These are phyloP conservation scores for Gymnocypris eckloni DNA, from an alignment of 2,797 vertebrate genomes.

Conservation along the genomic window DNA sequence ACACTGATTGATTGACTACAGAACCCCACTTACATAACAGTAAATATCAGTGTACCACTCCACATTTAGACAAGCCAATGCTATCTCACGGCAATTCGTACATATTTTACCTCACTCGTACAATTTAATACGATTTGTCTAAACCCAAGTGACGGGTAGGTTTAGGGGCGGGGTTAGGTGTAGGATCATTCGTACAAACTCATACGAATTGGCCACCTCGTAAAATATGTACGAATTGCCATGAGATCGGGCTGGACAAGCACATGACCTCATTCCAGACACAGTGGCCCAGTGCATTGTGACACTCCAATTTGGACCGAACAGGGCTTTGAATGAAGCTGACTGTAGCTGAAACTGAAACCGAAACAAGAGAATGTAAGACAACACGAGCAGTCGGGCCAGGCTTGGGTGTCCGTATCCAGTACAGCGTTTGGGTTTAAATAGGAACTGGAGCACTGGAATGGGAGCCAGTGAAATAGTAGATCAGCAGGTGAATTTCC, in stretches of 20 bases:
- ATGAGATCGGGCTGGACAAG: background rate
- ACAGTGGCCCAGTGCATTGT: conserved; percentile 44
- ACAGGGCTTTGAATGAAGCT: conserved; percentile 49
- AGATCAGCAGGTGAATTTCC: conserved; percentile 56
- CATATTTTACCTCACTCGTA: too few species aligned
- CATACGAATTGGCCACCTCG: too few species aligned
- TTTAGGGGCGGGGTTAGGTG: too few species aligned
- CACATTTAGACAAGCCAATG: conserved; percentile 4
- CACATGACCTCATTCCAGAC: conserved; percentile 45
- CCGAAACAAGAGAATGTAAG: conserved; percentile 66
- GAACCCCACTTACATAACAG: background rate
- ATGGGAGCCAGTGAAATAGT: conserved; percentile 57
- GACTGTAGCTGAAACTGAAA: conserved; percentile 58
- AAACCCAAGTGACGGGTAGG: too few species aligned
- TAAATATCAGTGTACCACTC: background rate
- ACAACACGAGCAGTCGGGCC: conserved; percentile 51
- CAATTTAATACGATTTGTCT: too few species aligned
- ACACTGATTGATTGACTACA: background rate
- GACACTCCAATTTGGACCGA: conserved; percentile 51
- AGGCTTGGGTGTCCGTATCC: conserved; percentile 53
- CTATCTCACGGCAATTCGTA: too few species aligned
- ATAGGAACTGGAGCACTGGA: conserved; percentile 59
- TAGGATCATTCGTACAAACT: too few species aligned
- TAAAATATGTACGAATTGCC: too few species aligned
- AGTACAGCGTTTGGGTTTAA: conserved; percentile 53